Conservation (phyloP, 2,888 invertebrate genomes). For the Lottia scabra region DNA sequence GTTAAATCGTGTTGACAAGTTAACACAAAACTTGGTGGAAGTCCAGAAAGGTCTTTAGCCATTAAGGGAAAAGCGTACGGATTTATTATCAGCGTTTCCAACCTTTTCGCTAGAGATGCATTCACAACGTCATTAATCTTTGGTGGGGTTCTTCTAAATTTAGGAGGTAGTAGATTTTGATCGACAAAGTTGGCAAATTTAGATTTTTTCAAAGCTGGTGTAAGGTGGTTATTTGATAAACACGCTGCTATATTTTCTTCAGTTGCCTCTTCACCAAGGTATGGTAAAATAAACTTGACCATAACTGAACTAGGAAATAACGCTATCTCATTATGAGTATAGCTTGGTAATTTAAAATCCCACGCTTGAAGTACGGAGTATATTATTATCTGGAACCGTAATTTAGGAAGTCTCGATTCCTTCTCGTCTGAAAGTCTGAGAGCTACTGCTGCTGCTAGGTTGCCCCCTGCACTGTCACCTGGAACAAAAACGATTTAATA, state of each 20-base stretch:
- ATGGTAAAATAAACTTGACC: slow-evolving; percentile 24
- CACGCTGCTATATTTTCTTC: slow-evolving; percentile 8
- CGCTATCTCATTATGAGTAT: slow-evolving; percentile 23
- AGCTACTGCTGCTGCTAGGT: slow-evolving; percentile 47
- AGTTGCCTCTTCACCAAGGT: slow-evolving; percentile 10
- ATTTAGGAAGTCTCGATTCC: slow-evolving; percentile 15
- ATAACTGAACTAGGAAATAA: slow-evolving; percentile 18
- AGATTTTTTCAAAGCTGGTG: slow-evolving; percentile 29
- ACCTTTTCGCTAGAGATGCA: slow-evolving; percentile 9
- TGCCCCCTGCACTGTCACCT: slow-evolving; percentile 55
- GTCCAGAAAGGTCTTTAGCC: slow-evolving; percentile 41
- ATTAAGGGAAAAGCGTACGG: slow-evolving; percentile 61
- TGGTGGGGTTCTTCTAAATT: slow-evolving; percentile 7
- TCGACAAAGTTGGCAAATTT: slow-evolving; percentile 22
- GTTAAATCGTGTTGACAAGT: slow-evolving; percentile 65
- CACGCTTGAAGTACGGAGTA: slow-evolving; percentile 66
- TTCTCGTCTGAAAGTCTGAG: slow-evolving; percentile 35
- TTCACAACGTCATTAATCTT: slow-evolving; percentile 1
- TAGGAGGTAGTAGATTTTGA: slow-evolving; percentile 15
- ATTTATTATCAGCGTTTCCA: slow-evolving; percentile 28
- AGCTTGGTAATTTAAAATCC: slow-evolving; percentile 54
- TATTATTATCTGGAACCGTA: slow-evolving; percentile 33
- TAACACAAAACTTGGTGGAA: slow-evolving; percentile 60
- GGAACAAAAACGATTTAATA: not conserved
- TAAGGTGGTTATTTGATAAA: slow-evolving; percentile 35